Percentiles rank a stretch among this genome's conserved stretches.
Evolutionary conservation across 2,113 vertebrate species (phyloP).

Genomic region (Onychostruthus taczanowskii): DNA sequence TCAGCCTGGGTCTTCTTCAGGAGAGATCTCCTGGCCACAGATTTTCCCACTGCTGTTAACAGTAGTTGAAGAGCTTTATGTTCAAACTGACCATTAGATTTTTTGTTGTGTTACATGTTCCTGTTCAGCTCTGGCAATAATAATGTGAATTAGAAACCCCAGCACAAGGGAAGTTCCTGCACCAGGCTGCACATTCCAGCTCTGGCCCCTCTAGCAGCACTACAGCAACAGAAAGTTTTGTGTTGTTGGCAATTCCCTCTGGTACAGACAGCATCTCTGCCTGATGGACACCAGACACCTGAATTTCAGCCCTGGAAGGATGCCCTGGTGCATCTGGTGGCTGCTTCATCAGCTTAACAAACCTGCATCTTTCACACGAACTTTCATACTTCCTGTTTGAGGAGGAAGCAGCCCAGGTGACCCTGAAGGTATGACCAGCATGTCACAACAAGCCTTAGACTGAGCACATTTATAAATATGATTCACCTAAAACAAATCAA

Average conservation of each 20-base stretch:
- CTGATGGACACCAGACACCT: neutral
- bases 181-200: neutral
- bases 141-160: neutral
- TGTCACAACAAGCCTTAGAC: neutral
- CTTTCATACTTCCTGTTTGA: neutral
- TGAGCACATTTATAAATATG: neutral
- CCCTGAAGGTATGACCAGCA: neutral
- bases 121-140: neutral
- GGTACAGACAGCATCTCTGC: neutral
- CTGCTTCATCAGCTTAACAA: neutral
- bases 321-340: neutral
- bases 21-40: neutral
- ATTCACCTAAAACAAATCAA: neutral
- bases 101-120: rapidly evolving
- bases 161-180: neutral
- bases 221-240: neutral
- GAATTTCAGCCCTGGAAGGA: neutral
- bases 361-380: neutral
- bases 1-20: neutral
- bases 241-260: neutral
- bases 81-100: neutral
- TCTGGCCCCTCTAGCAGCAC: neutral
- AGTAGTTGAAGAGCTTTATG: neutral
- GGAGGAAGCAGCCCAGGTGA: neutral
- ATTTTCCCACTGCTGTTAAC: neutral